These are phyloP conservation scores for Mesoligia furuncula DNA, from an alignment of 2,888 invertebrate genomes.

Conservation along the genomic window DNA sequence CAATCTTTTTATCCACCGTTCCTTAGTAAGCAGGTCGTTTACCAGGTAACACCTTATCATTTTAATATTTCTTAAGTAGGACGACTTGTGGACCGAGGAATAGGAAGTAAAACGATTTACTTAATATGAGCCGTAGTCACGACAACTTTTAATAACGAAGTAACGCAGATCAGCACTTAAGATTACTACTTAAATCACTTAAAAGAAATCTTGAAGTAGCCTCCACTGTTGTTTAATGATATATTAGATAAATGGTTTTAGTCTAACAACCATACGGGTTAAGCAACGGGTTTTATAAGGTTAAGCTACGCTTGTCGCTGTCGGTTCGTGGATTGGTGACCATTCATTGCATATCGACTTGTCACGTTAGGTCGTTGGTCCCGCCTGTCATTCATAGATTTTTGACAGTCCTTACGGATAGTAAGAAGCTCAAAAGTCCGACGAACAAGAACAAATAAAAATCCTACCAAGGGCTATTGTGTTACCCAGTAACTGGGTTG, in stretches of 20 bases:
- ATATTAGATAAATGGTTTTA: slow-evolving; percentile 25
- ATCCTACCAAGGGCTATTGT: background rate
- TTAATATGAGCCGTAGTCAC: slow-evolving; percentile 71
- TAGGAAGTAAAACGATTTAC: slow-evolving; percentile 68
- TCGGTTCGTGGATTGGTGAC: background rate
- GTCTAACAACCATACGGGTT: background rate
- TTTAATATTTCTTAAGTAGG: slow-evolving; percentile 66
- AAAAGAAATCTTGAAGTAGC: slow-evolving; percentile 49
- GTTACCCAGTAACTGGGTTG: background rate
- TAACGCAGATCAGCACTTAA: slow-evolving; percentile 56
- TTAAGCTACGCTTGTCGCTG: background rate
- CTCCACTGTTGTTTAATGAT: slow-evolving; percentile 27
- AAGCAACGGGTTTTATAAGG: background rate
- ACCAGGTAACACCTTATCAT: slow-evolving; percentile 61
- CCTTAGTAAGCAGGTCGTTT: slow-evolving; percentile 45
- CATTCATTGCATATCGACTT: background rate
- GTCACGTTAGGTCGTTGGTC: background rate
- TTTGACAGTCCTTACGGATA: background rate
- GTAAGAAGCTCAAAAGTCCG: background rate
- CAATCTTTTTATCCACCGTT: slow-evolving; percentile 44
- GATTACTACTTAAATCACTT: slow-evolving; percentile 56
- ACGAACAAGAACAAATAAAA: too few species aligned
- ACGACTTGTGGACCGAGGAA: slow-evolving; percentile 58
- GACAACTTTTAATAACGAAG: slow-evolving; percentile 68
- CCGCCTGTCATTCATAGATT: background rate